Base-by-base conservation (phyloP, 2,888 invertebrate genomes). In the Perizoma flavofasciatum region DNA sequence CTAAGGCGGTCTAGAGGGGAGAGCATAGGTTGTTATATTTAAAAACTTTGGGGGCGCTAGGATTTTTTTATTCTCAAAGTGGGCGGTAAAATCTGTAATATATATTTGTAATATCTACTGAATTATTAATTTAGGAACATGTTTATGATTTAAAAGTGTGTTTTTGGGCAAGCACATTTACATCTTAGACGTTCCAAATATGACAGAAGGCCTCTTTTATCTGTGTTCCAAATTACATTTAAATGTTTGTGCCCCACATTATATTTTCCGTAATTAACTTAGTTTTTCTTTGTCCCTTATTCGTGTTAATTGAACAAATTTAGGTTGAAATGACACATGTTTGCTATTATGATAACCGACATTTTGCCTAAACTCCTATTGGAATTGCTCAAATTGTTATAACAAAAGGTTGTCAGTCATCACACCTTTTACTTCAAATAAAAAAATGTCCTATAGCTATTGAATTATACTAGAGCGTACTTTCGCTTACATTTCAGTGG, bases 161-260 rank as follows among this genome's bases (percentile, higher is more conserved):
- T 37, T 48, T 35, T 48, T 48, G 35, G 34, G 34, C 11, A 33
- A 46, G 33, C 7, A 4, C n/a, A 46, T 45, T 11, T 8, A 7
- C 11, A 5, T 46, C 22, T 46, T 9, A 5, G 39, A 33, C 32
- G 56, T n/a, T 37, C 56, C 56, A 53, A 61, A 57, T 46, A 50
- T 10, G n/a, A 45, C 35, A 10, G 41, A 50, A 39, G 61, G 51
- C 58, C 61, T 32, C 54, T 39, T 40, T 59, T 67, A 85, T 86
- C 82, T 77, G 53, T 71, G 82, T 56, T 57, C 83, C 72, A 76
- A 87, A 87, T 88, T 80, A 78, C 73, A 79, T 85, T 85, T 81
- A 85, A 86, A 86, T 86, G 86, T 83, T 82, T 82, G 81, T 84
- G 88, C 50, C 78, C 89, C 63, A 83, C 77, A 81, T 85, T 69